phyloP scores from a whole-genome alignment of 2,888 invertebrate genomes.

The Noctua janthina region DNA sequence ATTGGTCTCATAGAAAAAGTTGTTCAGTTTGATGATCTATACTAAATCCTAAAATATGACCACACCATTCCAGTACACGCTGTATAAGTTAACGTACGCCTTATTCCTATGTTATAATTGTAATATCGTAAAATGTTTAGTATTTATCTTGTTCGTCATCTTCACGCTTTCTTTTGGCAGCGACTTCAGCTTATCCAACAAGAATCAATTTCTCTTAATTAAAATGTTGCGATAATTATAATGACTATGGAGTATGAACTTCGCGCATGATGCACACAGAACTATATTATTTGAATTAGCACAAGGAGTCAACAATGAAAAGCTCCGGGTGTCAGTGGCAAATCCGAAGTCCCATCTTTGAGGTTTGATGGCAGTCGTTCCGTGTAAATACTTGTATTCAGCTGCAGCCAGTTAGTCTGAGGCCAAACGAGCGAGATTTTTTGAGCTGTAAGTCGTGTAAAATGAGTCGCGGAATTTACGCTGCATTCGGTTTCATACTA shows the following conservation, averaged over 20 bases:
- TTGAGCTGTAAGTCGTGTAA: too few relatives aligned
- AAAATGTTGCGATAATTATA: constrained; percentile 1
- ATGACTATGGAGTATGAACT: constrained; percentile 1
- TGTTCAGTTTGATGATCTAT: too few relatives aligned
- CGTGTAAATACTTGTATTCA: background rate
- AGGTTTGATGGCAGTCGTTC: background rate
- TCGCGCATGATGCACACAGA: too few relatives aligned
- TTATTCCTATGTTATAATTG: background rate
- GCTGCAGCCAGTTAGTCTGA: background rate
- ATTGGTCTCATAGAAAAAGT: background rate
- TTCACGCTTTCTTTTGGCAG: constrained; percentile 18
- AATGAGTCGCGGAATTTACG: too few relatives aligned
- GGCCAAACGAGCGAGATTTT: too few relatives aligned
- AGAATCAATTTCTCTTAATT: constrained; percentile 13
- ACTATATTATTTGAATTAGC: background rate
- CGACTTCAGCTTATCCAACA: background rate
- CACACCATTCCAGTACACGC: background rate
- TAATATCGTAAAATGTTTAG: background rate
- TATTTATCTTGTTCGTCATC: constrained; percentile 7
- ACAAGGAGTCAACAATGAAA: background rate
- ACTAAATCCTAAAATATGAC: background rate
- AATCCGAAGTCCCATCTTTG: background rate
- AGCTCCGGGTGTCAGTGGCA: background rate
- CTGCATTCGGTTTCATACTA: too few relatives aligned
- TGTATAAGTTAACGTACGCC: background rate